Percentiles rank a stretch among this genome's conserved stretches.
phyloP scores from a whole-genome alignment of 2,797 vertebrate species.

The Cirrhinus mrigala region DNA sequence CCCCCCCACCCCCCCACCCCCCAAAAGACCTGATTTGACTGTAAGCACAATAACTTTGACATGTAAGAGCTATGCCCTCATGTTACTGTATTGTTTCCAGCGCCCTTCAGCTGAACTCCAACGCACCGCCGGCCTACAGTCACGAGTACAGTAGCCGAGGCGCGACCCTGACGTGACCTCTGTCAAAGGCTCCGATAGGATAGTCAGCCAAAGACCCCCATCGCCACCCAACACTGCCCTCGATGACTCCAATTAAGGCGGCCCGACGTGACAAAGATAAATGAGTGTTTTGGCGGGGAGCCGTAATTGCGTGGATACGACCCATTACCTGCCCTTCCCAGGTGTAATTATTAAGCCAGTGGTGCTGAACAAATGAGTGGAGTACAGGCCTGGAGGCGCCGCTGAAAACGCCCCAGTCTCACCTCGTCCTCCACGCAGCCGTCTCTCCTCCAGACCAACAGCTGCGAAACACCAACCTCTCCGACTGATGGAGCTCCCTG shows the following conservation, averaged over 20 bases:
- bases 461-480: slow-evolving; percentile 31
- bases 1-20: too few species aligned
- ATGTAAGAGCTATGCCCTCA: not conserved
- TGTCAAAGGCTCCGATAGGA: slow-evolving; percentile 50
- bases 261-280: slow-evolving; percentile 70
- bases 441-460: slow-evolving; percentile 40
- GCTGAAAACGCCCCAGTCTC: slow-evolving; percentile 48
- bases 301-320: slow-evolving; percentile 75
- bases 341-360: slow-evolving; percentile 80
- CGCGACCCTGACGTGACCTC: slow-evolving; percentile 17
- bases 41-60: not conserved
- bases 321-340: slow-evolving; percentile 80
- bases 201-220: slow-evolving; percentile 55
- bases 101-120: not conserved
- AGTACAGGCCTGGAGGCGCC: slow-evolving; percentile 71
- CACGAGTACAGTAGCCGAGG: not conserved
- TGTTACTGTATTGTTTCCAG: slow-evolving; percentile 16
- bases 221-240: slow-evolving; percentile 30
- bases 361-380: slow-evolving; percentile 79
- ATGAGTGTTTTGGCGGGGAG: slow-evolving; percentile 71
- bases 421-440: slow-evolving; percentile 28
- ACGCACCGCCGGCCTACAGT: not conserved
- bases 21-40: not conserved
- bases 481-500: not conserved
- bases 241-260: slow-evolving; percentile 66